Percentiles rank a stretch among this genome's conserved stretches.
phyloP scores from a whole-genome alignment of 2,888 invertebrate species.

The Dilophus febrilis region DNA sequence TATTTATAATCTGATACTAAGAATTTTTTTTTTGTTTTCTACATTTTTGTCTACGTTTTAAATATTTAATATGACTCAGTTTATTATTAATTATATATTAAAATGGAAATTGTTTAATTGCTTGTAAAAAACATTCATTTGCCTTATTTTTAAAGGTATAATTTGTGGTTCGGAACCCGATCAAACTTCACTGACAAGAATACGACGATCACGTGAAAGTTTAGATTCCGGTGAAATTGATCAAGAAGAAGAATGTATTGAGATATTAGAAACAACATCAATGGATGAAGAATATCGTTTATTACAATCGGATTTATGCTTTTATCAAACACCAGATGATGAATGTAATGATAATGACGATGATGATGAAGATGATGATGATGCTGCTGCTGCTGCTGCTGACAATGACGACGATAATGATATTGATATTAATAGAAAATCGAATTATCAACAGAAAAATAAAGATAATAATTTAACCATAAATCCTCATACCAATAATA shows the following conservation, averaged over 20 bases:
- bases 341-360: constrained; percentile 24
- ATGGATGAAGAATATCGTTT: constrained; percentile 29
- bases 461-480: constrained; percentile 11
- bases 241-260: constrained; percentile 39
- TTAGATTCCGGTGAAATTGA: constrained; percentile 48
- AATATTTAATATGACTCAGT: no score
- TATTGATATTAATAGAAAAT: constrained; percentile 11
- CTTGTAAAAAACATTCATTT: no score
- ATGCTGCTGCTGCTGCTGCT: no score
- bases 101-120: no score
- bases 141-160: constrained; percentile 31
- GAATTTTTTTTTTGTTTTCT: no score
- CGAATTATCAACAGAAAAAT: constrained; percentile 12
- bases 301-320: constrained; percentile 26
- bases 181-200: constrained; percentile 28
- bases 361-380: no score
- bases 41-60: no score
- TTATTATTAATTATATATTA: no score
- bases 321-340: constrained; percentile 25
- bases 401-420: constrained; percentile 10
- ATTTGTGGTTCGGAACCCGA: constrained; percentile 35
- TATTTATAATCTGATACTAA: no score
- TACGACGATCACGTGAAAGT: constrained; percentile 50
- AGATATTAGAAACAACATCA: constrained; percentile 28
- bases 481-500: background rate